Evolutionary conservation across 2,113 vertebrate genomes (phyloP).

Genomic region (Stegostoma tigrinum): DNA sequence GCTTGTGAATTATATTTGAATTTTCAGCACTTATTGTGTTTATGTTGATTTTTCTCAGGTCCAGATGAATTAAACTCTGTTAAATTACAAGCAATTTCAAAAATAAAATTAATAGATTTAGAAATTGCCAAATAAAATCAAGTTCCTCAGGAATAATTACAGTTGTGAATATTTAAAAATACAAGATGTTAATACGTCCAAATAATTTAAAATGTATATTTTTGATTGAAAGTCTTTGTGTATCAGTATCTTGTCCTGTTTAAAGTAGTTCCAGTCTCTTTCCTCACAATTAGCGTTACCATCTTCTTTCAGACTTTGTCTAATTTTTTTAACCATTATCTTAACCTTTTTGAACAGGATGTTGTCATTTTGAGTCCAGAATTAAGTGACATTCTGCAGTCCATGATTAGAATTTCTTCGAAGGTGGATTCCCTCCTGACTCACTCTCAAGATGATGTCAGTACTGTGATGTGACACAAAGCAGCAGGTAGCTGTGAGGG

Average conservation of each 20-base stretch:
- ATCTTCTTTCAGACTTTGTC: too few species aligned
- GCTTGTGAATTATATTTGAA: slow-evolving; percentile 12
- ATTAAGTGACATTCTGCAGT: too few species aligned
- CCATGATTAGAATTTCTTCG: too few species aligned
- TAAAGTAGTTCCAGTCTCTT: background rate
- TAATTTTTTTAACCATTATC: too few species aligned
- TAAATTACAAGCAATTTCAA: background rate
- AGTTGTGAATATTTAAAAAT: background rate
- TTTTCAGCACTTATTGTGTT: background rate
- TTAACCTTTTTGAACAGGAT: too few species aligned
- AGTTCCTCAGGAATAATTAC: background rate
- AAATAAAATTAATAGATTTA: slow-evolving; percentile 5
- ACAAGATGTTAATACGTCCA: background rate
- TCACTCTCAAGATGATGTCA: too few species aligned
- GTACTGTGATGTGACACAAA: too few species aligned
- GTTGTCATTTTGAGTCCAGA: too few species aligned
- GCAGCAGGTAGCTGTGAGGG: too few species aligned
- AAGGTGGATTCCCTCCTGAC: too few species aligned
- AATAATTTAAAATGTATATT: background rate
- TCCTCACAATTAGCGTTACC: background rate
- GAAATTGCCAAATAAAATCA: background rate
- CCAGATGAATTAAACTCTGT: background rate
- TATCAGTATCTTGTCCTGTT: background rate
- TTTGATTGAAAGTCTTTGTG: too few species aligned
- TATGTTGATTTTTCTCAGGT: background rate